phyloP scores from a whole-genome alignment of 2,113 vertebrate species.

The Collichthys lucidus region DNA sequence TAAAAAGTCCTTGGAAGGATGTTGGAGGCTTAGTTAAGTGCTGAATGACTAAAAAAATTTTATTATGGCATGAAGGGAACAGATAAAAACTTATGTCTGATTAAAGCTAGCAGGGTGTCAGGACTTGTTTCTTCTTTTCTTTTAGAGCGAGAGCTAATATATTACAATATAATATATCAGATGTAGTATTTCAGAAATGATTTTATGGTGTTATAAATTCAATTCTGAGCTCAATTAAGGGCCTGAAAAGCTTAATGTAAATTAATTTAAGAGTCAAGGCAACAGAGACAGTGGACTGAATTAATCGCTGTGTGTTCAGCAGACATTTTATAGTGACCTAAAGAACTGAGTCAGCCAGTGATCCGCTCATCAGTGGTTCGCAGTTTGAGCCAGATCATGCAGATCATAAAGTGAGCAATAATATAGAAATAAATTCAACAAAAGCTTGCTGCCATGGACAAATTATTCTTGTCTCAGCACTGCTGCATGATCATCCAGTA shows the following conservation, averaged over 20 bases:
- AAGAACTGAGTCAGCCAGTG: neutral
- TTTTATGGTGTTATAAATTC: neutral
- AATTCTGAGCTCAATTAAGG: neutral
- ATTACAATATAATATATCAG: neutral
- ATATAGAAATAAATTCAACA: neutral
- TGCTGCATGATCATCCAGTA: neutral
- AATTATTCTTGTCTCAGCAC: neutral
- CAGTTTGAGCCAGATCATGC: neutral
- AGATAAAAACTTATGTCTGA: constrained; percentile 13
- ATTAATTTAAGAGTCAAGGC: neutral
- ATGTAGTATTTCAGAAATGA: neutral
- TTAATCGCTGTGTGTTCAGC: neutral
- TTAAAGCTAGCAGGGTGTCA: neutral
- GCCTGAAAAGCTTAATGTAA: neutral
- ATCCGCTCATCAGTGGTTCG: neutral
- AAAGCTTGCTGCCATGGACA: neutral
- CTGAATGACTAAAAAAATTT: constrained; percentile 8
- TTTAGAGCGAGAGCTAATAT: neutral
- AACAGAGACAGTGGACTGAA: neutral
- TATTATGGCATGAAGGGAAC: neutral
- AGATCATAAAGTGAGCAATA: neutral
- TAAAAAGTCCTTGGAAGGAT: constrained; percentile 8
- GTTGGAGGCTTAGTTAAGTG: neutral
- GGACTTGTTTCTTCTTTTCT: neutral
- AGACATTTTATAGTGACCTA: neutral